phyloP scores from a whole-genome alignment of 2,113 vertebrate genomes.

The Vulpes vulpes region DNA sequence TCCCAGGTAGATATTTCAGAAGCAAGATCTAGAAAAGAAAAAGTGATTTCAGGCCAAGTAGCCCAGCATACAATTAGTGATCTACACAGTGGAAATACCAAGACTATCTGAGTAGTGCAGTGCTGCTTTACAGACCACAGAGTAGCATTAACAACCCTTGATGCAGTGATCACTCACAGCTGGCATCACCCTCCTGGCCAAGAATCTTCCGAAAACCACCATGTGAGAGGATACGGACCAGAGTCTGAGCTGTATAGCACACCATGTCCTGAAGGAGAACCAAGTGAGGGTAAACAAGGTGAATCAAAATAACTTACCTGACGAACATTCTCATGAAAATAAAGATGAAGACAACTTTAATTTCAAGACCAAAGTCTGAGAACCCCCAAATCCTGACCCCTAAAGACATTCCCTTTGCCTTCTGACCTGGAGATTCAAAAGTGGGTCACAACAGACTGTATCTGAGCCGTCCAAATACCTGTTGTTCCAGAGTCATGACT shows the following conservation, averaged over 20 bases:
- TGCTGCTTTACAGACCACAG: not conserved
- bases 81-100: not conserved
- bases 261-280: constrained; percentile 93
- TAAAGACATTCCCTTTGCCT: constrained; percentile 3
- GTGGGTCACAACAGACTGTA: not conserved
- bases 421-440: not conserved
- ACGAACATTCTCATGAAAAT: not conserved
- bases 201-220: constrained; percentile 98
- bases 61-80: not conserved
- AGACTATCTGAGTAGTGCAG: not conserved
- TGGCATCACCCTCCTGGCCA: constrained; percentile 97
- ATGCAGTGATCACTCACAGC: constrained; percentile 90
- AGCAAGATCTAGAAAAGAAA: constrained; percentile 90
- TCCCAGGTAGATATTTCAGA: constrained; percentile 99
- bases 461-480: constrained; percentile 87
- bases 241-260: constrained; percentile 97
- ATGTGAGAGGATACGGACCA: constrained; percentile 96
- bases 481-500: constrained; percentile 98
- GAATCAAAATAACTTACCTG: not conserved
- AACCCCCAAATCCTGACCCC: not conserved
- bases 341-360: not conserved
- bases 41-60: not conserved
- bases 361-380: not conserved
- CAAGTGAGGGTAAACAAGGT: not conserved
- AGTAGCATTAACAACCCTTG: not conserved